A percentile compares a stretch with the other conserved stretches of the same genome.
phyloP scores from a whole-genome alignment of 2,888 invertebrate species.

The Macrophya alboannulata region DNA sequence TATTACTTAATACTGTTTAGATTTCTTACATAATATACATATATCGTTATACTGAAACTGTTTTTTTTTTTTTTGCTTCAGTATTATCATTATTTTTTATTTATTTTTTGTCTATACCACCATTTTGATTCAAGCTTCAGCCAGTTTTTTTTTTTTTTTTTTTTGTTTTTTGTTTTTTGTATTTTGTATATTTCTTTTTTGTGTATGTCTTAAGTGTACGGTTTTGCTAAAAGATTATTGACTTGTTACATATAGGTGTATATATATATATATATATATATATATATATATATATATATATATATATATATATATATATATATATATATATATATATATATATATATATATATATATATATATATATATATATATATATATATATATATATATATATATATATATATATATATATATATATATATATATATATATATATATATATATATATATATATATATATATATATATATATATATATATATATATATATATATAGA shows the following conservation, averaged over 20 bases:
- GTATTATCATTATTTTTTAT: constrained; percentile 24
- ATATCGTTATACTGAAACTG: constrained; percentile 3
- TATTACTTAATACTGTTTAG: constrained; percentile 64
- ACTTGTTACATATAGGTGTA: background rate
- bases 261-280: background rate
- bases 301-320: background rate
- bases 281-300: background rate
- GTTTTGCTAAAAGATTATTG: constrained; percentile 2
- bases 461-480: background rate
- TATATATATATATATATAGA: background rate
- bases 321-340: background rate
- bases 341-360: background rate
- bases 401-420: background rate
- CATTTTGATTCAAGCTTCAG: constrained; percentile 73
- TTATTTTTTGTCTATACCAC: constrained; percentile 57
- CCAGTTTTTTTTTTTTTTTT: constrained; percentile 60
- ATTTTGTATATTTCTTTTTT: constrained; percentile 62
- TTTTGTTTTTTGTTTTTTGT: background rate
- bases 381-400: background rate
- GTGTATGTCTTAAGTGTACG: background rate
- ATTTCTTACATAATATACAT: constrained; percentile 50
- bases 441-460: background rate
- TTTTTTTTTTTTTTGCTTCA: constrained; percentile 13
- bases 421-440: background rate
- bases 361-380: background rate